Base-by-base conservation (phyloP, 1,140 invertebrate genomes). In the Frieseomelitta varia region DNA sequence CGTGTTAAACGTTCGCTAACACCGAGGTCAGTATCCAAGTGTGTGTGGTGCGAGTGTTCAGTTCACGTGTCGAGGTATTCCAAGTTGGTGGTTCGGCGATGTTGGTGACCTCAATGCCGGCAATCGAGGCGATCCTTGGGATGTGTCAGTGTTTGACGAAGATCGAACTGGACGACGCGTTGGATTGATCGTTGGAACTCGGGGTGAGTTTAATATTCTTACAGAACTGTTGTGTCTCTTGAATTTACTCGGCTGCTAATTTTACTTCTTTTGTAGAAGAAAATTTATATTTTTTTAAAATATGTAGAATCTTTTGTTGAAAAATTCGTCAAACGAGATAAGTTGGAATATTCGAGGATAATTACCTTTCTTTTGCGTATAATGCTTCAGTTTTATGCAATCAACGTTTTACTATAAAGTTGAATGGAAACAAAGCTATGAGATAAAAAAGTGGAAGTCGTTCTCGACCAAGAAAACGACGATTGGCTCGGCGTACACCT, bases 401-500 rank as follows among this genome's bases (percentile, higher is more conserved):
- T 67, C 8, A 3, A 67, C 65, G 56, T 19, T 67, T 3, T 34
- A 34, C 19, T 17, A 30, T 30, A 15, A 14, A 19, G 71, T 71
- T 30, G 1, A 24, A 12, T 30, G 30, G n/a, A 53, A 63, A 53
- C 1, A 21, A 53, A 11, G 10, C 12, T 4, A 24, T 0, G 15
- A 19, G 14, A n/a, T 21, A 55, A 51, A 27, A 69, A 21, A 68
- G 15, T n/a, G 24, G 19, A 72, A 15, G 11, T 53, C 6, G 19
- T 68, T 19, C 12, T 27, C 10, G 61, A n/a, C 0, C 53, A 19
- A 73, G 30, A 55, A 63, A 53, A 19, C 55, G 56, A 39, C 30
- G 74, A 79, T 81, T 61, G 39, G 39, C 87, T 87, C 74, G 67
- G 80, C 1, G 72, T 85, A 86, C 71, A 67, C 82, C 51, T 61